Conservation (phyloP, 53 echinoderm and acorn worm genomes). For the Paracentrotus lividus region DNA sequence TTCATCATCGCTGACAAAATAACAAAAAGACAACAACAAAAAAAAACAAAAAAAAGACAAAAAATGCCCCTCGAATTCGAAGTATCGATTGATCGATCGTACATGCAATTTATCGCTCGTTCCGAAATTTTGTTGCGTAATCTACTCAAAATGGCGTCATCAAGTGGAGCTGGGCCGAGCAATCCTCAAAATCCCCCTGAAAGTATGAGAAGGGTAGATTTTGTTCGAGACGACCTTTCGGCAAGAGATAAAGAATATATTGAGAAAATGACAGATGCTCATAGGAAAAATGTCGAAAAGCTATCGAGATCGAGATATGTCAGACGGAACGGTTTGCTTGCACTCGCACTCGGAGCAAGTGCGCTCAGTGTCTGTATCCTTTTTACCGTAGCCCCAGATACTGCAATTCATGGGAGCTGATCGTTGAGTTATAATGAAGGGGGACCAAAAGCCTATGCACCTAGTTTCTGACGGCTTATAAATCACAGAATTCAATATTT, state of each 20-base stretch:
- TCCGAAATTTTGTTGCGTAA: too few species aligned
- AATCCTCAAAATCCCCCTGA: slow-evolving; percentile 73
- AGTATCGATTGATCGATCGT: too few species aligned
- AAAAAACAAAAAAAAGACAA: too few species aligned
- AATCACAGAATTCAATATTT: too few species aligned
- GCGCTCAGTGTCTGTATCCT: slow-evolving; percentile 98
- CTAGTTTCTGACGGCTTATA: too few species aligned
- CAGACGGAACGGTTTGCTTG: slow-evolving; percentile 79
- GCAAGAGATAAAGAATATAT: slow-evolving; percentile 80
- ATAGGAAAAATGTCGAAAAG: slow-evolving; percentile 76
- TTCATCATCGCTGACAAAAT: too few species aligned
- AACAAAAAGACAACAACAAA: too few species aligned
- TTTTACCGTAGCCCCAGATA: slow-evolving; percentile 26
- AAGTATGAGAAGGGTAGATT: slow-evolving; percentile 87
- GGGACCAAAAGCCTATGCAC: too few species aligned
- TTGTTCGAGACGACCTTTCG: slow-evolving; percentile 77
- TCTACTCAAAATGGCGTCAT: slow-evolving; percentile 57
- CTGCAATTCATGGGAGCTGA: not conserved
- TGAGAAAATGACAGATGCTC: slow-evolving; percentile 81
- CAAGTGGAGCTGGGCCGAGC: not conserved
- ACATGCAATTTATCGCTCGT: too few species aligned
- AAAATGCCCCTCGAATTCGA: too few species aligned
- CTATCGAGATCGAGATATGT: slow-evolving; percentile 71
- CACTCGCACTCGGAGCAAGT: slow-evolving; percentile 80
- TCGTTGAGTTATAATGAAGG: too few species aligned